Evolutionary conservation across 2,113 vertebrate genomes (phyloP).

Genomic region (Centropus bengalensis): DNA sequence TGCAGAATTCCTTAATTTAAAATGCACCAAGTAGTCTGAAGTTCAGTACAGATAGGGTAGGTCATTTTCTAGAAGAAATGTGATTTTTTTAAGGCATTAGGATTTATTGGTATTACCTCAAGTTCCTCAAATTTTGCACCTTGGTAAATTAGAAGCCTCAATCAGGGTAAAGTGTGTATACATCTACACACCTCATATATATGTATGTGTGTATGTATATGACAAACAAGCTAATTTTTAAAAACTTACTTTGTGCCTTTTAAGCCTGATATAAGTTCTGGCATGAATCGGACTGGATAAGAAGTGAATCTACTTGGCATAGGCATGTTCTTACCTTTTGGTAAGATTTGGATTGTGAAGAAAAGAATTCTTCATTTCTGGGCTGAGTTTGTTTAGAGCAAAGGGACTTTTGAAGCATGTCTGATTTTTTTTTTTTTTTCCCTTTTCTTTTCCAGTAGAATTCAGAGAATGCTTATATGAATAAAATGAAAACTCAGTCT

Average conservation of each 20-base stretch:
- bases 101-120: background rate
- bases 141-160: background rate
- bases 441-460: background rate
- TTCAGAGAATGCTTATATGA: background rate
- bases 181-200: background rate
- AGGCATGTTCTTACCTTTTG: background rate
- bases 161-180: accelerated
- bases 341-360: background rate
- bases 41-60: background rate
- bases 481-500: background rate
- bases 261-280: background rate
- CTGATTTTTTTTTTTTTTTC: background rate
- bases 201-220: background rate
- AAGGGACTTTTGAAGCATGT: background rate
- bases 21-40: background rate
- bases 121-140: background rate
- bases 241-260: background rate
- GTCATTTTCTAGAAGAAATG: background rate
- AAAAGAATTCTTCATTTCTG: background rate
- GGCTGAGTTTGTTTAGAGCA: background rate
- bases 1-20: background rate
- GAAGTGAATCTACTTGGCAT: background rate
- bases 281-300: background rate
- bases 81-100: background rate
- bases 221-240: background rate